These are phyloP conservation scores for Orchestes rusci DNA, from an alignment of 2,888 invertebrate species.

Conservation along the genomic window DNA sequence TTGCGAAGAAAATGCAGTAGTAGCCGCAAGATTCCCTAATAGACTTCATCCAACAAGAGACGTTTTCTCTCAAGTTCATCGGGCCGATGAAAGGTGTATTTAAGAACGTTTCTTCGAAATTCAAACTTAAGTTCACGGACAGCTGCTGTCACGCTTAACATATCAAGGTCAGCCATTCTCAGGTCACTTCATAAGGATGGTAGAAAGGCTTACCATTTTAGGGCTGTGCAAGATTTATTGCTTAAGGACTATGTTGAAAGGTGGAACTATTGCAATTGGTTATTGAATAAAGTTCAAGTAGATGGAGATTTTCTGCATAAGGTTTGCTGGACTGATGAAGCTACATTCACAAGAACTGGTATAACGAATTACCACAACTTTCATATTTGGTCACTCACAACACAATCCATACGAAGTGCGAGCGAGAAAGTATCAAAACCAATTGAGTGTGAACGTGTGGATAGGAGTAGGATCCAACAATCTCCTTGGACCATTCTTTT, in stretches of 20 bases:
- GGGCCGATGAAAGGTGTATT: too few species aligned
- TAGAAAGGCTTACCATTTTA: background rate
- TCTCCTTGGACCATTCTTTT: background rate
- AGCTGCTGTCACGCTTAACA: background rate
- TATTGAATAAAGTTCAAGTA: background rate
- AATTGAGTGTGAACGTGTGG: background rate
- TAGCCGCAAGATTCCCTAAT: background rate
- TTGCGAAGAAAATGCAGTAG: background rate
- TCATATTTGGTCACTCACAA: background rate
- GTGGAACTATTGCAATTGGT: background rate
- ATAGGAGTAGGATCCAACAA: background rate
- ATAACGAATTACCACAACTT: background rate
- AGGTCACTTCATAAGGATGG: background rate
- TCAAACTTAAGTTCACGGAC: background rate
- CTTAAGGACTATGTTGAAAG: background rate
- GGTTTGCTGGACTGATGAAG: background rate
- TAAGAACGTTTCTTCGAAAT: background rate
- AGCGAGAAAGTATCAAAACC: background rate
- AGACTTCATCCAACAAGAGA: too few species aligned
- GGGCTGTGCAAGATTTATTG: background rate
- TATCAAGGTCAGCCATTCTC: background rate
- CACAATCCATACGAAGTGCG: background rate
- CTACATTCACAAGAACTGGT: too few species aligned
- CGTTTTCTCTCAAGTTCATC: too few species aligned
- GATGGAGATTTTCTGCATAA: background rate